phyloP scores from a whole-genome alignment of 92 coral and sea anemone genomes.

The Siderastrea radians region DNA sequence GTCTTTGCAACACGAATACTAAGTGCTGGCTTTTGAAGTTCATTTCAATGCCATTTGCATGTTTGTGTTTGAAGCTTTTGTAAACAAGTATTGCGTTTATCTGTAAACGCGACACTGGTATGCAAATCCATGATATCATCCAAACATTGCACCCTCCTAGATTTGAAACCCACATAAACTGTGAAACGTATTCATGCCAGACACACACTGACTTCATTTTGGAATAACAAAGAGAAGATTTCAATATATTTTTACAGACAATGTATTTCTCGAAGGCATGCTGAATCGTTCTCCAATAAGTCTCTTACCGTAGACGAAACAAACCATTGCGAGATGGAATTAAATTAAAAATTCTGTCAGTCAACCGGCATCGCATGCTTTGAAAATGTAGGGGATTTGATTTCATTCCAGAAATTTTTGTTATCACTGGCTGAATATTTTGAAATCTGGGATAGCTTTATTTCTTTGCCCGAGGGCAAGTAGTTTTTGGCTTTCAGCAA shows the following conservation, averaged over 20 bases:
- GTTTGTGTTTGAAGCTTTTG: conserved; percentile 2
- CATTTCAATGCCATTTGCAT: conserved; percentile 29
- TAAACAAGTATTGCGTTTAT: conserved; percentile 29
- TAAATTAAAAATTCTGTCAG: conserved; percentile 29
- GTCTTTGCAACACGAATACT: background rate
- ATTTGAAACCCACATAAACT: background rate
- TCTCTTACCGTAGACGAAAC: conserved; percentile 12
- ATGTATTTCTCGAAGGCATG: background rate
- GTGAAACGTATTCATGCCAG: background rate
- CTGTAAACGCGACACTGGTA: conserved; percentile 13
- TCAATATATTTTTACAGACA: too few species aligned
- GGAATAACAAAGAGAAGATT: background rate
- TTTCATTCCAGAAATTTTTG: background rate
- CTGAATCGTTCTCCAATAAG: background rate
- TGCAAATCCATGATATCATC: background rate
- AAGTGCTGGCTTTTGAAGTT: background rate
- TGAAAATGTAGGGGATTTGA: background rate
- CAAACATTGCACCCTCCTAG: background rate
- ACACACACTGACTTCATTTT: background rate
- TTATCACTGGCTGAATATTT: background rate
- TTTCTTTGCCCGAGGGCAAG: conserved; percentile 23
- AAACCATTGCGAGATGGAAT: conserved; percentile 15
- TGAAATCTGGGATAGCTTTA: background rate
- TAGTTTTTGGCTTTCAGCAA: background rate
- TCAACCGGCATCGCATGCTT: background rate